A percentile compares a stretch with the other conserved stretches of the same genome.
Evolutionary conservation across 2,888 invertebrate genomes (phyloP).

Genomic region (Smittia aterrima): DNA sequence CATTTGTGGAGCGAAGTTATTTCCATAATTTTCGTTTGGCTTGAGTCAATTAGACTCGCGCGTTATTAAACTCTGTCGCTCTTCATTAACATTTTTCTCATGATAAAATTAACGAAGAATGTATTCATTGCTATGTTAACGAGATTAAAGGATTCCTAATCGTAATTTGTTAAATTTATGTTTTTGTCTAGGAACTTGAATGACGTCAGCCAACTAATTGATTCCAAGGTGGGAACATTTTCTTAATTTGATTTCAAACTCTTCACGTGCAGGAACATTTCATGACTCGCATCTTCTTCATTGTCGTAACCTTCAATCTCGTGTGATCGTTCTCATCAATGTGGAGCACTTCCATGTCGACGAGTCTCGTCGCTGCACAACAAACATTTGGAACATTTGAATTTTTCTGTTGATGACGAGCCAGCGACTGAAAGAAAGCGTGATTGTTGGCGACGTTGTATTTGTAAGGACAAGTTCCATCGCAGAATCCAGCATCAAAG

Average conservation of each 20-base stretch:
- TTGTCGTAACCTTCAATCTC: constrained; percentile 64
- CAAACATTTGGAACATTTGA: constrained; percentile 50
- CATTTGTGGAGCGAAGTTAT: no score
- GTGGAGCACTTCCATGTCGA: constrained; percentile 64
- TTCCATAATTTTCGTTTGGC: no score
- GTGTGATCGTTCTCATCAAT: constrained; percentile 62
- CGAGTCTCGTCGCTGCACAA: constrained; percentile 67
- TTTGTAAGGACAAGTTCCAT: constrained; percentile 61
- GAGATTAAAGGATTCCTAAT: background rate
- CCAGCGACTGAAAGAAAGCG: constrained; percentile 35
- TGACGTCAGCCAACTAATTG: background rate
- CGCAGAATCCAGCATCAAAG: constrained; percentile 70
- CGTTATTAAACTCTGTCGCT: no score
- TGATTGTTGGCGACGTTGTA: constrained; percentile 34
- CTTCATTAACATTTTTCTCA: background rate
- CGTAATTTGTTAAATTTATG: background rate
- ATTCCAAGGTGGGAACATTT: background rate
- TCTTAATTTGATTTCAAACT: background rate
- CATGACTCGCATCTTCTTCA: constrained; percentile 69
- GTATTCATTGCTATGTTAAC: background rate
- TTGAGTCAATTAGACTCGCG: no score
- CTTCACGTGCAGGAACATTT: constrained; percentile 70
- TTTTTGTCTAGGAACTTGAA: constrained; percentile 4
- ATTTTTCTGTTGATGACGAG: constrained; percentile 26
- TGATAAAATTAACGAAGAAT: background rate